Percentiles rank a stretch among this genome's conserved stretches.
phyloP scores from a whole-genome alignment of 2,113 vertebrate species.

The Pangasianodon hypophthalmus region DNA sequence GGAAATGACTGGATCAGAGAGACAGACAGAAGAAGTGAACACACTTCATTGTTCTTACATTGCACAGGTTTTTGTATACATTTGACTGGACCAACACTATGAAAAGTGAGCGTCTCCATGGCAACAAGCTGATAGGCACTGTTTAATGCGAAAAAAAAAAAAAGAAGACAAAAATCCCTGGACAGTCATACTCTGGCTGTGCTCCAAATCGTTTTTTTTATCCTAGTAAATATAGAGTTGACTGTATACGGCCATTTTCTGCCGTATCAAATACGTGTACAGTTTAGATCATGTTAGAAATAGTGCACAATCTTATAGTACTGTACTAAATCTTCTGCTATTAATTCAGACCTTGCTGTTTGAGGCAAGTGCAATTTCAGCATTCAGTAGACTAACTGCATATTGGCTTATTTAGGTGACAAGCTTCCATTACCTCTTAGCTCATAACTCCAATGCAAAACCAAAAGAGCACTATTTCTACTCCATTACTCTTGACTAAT shows the following conservation, averaged over 20 bases:
- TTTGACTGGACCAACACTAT: slow-evolving; percentile 36
- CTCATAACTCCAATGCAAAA: background rate
- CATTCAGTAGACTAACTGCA: background rate
- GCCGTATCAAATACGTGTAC: background rate
- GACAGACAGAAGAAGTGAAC: slow-evolving; percentile 4
- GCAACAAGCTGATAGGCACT: slow-evolving; percentile 52
- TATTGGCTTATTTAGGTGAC: background rate
- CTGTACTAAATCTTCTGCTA: background rate
- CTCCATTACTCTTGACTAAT: background rate
- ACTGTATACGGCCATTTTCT: background rate
- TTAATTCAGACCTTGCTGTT: background rate
- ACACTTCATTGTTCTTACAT: background rate
- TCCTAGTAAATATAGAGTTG: background rate
- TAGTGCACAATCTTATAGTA: background rate
- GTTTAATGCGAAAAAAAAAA: slow-evolving; percentile 26
- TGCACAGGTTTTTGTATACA: slow-evolving; percentile 21
- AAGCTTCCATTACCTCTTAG: background rate
- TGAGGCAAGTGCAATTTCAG: background rate
- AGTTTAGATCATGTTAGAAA: background rate
- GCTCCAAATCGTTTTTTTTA: background rate
- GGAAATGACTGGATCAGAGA: slow-evolving; percentile 12
- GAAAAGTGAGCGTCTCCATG: slow-evolving; percentile 47
- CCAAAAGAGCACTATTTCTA: background rate
- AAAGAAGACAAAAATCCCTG: slow-evolving; percentile 15
- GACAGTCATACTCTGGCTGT: background rate